Percentiles rank a stretch among this genome's conserved stretches.
Conservation (phyloP, 2,797 vertebrate species). For the Paramormyrops hopkinsi region DNA sequence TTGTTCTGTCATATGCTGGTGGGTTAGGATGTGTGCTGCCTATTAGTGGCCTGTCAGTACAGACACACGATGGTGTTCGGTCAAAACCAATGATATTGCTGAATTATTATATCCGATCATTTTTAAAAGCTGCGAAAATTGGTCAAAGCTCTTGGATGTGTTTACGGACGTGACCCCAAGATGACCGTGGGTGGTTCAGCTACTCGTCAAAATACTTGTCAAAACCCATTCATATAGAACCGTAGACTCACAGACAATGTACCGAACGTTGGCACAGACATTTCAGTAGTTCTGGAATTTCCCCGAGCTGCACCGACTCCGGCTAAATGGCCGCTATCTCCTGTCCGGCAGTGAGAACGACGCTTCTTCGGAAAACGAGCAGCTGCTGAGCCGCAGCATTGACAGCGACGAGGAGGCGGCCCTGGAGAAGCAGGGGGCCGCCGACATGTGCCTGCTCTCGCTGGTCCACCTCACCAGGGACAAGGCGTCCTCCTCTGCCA, state of each 20-base stretch:
- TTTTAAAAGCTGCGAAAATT: neutral
- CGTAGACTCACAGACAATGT: neutral
- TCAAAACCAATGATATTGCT: neutral
- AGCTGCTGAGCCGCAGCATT: slow-evolving; percentile 88
- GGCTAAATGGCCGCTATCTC: neutral
- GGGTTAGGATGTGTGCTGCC: neutral
- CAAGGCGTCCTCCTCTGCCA: slow-evolving; percentile 55
- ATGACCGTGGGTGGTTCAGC: neutral
- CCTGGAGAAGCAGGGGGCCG: slow-evolving; percentile 78
- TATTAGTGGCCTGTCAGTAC: neutral
- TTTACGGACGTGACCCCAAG: neutral
- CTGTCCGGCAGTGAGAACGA: slow-evolving; percentile 79
- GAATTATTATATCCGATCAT: neutral
- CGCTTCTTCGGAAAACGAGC: slow-evolving; percentile 93
- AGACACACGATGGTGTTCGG: neutral
- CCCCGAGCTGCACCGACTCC: neutral
- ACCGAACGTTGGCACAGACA: neutral
- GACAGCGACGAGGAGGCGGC: slow-evolving; percentile 94
- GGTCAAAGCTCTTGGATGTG: neutral
- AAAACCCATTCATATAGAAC: neutral
- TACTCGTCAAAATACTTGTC: neutral
- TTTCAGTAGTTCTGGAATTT: neutral
- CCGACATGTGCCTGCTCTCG: slow-evolving; percentile 84
- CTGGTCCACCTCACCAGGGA: slow-evolving; percentile 83
- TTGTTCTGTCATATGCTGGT: neutral